A percentile compares a stretch with the other conserved stretches of the same genome.
Conservation (phyloP, 2,797 vertebrate genomes). For the Hippopotamyrus pictus region DNA sequence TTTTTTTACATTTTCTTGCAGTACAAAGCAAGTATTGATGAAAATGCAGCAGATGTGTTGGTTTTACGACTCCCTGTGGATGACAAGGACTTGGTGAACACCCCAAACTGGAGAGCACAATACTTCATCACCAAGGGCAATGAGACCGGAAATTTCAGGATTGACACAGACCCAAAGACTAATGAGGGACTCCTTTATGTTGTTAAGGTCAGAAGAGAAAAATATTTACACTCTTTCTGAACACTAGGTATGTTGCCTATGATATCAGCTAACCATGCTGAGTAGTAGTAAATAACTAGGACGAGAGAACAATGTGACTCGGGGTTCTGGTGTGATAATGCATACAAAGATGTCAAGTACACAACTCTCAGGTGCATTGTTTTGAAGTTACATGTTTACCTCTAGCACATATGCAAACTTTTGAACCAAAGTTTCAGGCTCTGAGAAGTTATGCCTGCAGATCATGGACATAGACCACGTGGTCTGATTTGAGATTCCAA, state of each 20-base stretch:
- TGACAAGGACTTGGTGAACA: conserved; percentile 64
- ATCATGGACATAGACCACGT: not conserved
- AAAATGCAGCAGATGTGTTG: conserved; percentile 66
- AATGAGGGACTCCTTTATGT: conserved; percentile 70
- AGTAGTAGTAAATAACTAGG: not conserved
- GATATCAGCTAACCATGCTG: not conserved
- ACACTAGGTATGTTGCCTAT: not conserved
- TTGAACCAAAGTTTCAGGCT: not conserved
- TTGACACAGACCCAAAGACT: conserved; percentile 68
- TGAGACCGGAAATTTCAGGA: conserved; percentile 65
- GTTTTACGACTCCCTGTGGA: conserved; percentile 61
- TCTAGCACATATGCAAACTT: not conserved
- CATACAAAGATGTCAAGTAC: not conserved
- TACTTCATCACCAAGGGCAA: conserved; percentile 71
- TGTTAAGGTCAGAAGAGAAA: conserved; percentile 58
- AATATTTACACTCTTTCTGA: not conserved
- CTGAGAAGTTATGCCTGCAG: not conserved
- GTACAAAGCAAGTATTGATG: conserved; percentile 64
- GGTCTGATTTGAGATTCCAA: not conserved
- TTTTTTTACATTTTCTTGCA: conserved; percentile 33
- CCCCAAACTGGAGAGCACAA: conserved; percentile 56
- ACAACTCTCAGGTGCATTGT: not conserved
- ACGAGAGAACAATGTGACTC: not conserved
- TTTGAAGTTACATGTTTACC: not conserved
- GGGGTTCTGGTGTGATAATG: not conserved